Evolutionary conservation across 2,113 vertebrate species (phyloP).

Genomic region (Dolichallabes microphthalmus): DNA sequence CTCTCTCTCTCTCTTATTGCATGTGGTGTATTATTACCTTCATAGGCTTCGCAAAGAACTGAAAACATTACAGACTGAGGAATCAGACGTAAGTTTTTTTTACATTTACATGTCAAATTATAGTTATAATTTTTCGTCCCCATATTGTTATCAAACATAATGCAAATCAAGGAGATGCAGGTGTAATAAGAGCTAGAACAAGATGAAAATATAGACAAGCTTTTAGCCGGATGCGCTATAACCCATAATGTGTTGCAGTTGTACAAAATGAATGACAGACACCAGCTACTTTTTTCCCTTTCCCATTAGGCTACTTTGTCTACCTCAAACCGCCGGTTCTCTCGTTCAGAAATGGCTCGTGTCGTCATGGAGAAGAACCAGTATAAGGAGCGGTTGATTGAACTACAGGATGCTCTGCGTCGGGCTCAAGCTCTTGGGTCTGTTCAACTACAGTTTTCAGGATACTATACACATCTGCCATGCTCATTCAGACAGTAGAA

Average conservation of each 20-base stretch:
- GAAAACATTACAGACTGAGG: constrained; percentile 61
- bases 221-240: background rate
- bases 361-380: constrained; percentile 80
- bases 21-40: background rate
- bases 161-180: background rate
- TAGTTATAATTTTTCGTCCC: background rate
- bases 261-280: background rate
- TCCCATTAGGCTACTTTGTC: constrained; percentile 57
- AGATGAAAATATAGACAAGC: background rate
- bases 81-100: constrained; percentile 65
- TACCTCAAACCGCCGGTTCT: constrained; percentile 66
- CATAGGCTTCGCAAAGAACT: constrained; percentile 69
- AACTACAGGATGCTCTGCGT: constrained; percentile 73
- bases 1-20: background rate
- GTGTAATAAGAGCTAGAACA: background rate
- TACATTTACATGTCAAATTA: background rate
- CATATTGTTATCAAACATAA: background rate
- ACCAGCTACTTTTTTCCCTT: background rate
- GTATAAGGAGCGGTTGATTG: constrained; percentile 76
- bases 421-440: constrained; percentile 67
- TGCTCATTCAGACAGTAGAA: background rate
- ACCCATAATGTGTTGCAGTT: background rate
- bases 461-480: background rate
- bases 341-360: constrained; percentile 78
- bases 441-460: background rate